Conservation (phyloP, 1,140 invertebrate species). For the Drosophila tani region DNA sequence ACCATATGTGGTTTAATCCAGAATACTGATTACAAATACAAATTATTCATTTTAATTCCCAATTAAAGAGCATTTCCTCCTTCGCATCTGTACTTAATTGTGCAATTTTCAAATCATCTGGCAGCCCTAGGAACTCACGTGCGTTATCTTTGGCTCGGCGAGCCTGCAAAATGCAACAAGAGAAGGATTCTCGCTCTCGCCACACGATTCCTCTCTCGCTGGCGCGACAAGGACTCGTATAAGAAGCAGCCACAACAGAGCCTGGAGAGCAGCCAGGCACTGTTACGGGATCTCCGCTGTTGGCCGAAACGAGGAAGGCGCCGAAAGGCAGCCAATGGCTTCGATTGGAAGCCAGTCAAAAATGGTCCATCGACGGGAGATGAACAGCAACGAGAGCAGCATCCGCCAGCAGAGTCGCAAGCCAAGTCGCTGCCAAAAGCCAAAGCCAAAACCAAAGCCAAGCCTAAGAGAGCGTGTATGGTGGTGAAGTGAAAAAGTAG, state of each 20-base stretch:
- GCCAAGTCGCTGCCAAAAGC: conserved; percentile 41
- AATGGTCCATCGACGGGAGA: conserved; percentile 81
- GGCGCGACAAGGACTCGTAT: conserved; percentile 42
- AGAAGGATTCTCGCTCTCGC: conserved; percentile 30
- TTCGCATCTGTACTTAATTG: background rate
- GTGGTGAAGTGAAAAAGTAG: conserved; percentile 44
- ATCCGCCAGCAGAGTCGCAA: conserved; percentile 43
- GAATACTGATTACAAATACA: too few relatives aligned
- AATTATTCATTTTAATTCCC: background rate
- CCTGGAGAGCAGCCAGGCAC: conserved; percentile 10
- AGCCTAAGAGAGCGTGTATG: conserved; percentile 58
- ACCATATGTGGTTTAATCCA: background rate
- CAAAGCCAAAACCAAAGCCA: conserved; percentile 52
- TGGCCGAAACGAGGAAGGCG: conserved; percentile 5
- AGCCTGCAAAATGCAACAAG: conserved; percentile 62
- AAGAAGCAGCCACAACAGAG: conserved; percentile 39
- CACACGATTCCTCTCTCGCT: conserved; percentile 16
- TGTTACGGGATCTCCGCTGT: conserved; percentile 58
- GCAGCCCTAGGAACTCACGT: conserved; percentile 55
- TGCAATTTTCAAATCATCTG: conserved; percentile 20
- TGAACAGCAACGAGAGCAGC: conserved; percentile 68
- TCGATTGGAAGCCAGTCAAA: conserved; percentile 78
- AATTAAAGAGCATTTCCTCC: background rate
- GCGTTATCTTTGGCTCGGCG: conserved; percentile 36
- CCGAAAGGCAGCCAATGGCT: conserved; percentile 47